Conservation (phyloP, 2,888 invertebrate genomes). For the Gastracanthus pulcherrimus region DNA sequence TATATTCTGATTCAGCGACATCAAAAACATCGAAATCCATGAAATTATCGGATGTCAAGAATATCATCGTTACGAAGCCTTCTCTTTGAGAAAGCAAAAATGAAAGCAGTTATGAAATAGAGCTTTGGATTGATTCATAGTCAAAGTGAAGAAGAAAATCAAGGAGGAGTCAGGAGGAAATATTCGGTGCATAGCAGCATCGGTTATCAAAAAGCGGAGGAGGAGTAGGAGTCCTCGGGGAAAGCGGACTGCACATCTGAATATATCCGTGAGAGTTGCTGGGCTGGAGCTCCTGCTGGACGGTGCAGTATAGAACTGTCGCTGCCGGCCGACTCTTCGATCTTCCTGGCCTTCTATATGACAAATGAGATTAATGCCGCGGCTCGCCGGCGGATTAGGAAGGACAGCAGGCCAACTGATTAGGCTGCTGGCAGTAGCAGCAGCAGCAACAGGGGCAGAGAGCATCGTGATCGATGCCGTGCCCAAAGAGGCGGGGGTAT, state of each 20-base stretch:
- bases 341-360: constrained; percentile 65
- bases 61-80: too few relatives aligned
- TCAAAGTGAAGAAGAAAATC: too few relatives aligned
- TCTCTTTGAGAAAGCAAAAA: too few relatives aligned
- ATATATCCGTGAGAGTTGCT: neutral
- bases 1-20: too few relatives aligned
- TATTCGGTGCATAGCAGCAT: neutral
- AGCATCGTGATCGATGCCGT: neutral
- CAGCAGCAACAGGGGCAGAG: neutral
- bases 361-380: constrained; percentile 72
- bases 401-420: constrained; percentile 69
- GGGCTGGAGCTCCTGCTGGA: constrained; percentile 57
- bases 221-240: neutral
- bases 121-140: too few relatives aligned
- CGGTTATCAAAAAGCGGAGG: neutral
- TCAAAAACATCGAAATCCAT: too few relatives aligned
- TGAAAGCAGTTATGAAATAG: too few relatives aligned
- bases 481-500: too few relatives aligned
- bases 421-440: constrained; percentile 66
- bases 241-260: neutral
- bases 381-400: constrained; percentile 67
- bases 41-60: too few relatives aligned
- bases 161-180: too few relatives aligned
- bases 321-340: constrained; percentile 63
- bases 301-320: constrained; percentile 64